Conservation (phyloP, 2,888 invertebrate genomes). For the Ochropleura leucogaster region DNA sequence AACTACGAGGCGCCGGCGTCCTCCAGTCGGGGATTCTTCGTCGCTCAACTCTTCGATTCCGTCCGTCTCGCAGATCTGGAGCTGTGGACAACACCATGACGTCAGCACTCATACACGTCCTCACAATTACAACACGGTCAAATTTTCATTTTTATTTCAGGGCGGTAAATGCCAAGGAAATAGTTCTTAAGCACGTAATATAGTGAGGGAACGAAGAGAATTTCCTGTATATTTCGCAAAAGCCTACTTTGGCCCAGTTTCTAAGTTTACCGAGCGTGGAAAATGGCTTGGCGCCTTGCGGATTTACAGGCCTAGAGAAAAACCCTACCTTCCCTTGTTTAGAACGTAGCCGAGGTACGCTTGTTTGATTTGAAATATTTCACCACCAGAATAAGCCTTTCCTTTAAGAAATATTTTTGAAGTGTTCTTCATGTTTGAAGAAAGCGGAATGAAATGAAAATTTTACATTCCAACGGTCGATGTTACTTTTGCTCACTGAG, state of each 20-base stretch:
- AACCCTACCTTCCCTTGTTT: slow-evolving; percentile 67
- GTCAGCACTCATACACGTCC: not conserved
- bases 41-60: slow-evolving; percentile 93
- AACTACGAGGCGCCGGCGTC: slow-evolving; percentile 93
- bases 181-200: slow-evolving; percentile 87
- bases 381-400: slow-evolving; percentile 39
- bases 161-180: slow-evolving; percentile 78
- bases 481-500: slow-evolving; percentile 47
- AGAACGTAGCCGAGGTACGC: slow-evolving; percentile 60
- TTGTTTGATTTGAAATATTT: slow-evolving; percentile 60
- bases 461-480: slow-evolving; percentile 36
- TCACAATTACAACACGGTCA: slow-evolving; percentile 66
- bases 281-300: slow-evolving; percentile 84
- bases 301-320: slow-evolving; percentile 84
- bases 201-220: slow-evolving; percentile 79
- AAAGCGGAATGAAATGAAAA: slow-evolving; percentile 26
- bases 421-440: slow-evolving; percentile 26
- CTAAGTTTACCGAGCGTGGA: slow-evolving; percentile 87
- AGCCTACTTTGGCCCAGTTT: slow-evolving; percentile 89
- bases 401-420: slow-evolving; percentile 37
- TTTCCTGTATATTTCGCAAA: slow-evolving; percentile 84
- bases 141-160: slow-evolving; percentile 82
- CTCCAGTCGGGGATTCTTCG: slow-evolving; percentile 92
- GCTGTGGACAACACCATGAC: slow-evolving; percentile 80
- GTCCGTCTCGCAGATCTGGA: slow-evolving; percentile 94